A percentile compares a stretch with the other conserved stretches of the same genome.
Conservation (phyloP, 2,113 vertebrate genomes). For the Cervus canadensis region DNA sequence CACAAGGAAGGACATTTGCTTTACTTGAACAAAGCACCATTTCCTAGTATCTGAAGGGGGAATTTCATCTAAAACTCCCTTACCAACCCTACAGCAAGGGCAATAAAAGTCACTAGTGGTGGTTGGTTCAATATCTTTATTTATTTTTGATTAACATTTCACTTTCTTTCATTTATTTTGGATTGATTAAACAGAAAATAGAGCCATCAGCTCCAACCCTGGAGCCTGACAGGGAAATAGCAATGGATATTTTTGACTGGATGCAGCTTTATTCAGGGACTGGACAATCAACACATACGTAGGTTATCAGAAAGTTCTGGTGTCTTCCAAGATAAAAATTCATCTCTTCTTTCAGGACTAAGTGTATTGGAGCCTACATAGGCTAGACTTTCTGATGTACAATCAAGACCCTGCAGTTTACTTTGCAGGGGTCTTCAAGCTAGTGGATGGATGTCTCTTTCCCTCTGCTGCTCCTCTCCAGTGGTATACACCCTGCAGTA, state of each 20-base stretch:
- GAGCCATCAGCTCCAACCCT: neutral
- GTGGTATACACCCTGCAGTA: neutral
- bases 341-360: neutral
- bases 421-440: neutral
- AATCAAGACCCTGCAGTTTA: neutral
- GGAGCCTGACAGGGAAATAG: neutral
- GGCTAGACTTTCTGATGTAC: neutral
- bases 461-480: neutral
- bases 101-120: neutral
- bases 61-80: conserved; percentile 51
- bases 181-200: neutral
- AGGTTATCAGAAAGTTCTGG: neutral
- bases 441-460: neutral
- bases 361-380: neutral
- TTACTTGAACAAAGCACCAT: neutral
- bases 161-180: conserved; percentile 47
- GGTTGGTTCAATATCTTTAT: conserved; percentile 15
- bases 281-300: neutral
- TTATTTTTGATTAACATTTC: conserved; percentile 58
- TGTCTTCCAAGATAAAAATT: neutral
- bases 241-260: neutral
- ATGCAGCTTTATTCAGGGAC: neutral
- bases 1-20: neutral
- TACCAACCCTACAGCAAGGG: neutral
- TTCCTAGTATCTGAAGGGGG: conserved; percentile 15